Evolutionary conservation across 2,113 vertebrate genomes (phyloP), one percentile per base, ranked within the genome.

Genomic region (Perca flavescens): DNA sequence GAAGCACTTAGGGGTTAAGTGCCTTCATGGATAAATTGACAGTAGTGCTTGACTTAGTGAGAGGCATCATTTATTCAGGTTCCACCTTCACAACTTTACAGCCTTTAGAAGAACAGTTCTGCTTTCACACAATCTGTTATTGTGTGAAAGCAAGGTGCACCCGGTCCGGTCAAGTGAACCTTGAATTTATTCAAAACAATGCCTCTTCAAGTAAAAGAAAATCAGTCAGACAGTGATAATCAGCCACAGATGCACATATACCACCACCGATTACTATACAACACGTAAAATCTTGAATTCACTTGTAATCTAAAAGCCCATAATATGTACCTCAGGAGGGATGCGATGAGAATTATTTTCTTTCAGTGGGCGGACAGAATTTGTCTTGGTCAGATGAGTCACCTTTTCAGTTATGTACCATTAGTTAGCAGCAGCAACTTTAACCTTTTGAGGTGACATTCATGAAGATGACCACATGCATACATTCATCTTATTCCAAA

Each of bases 1-100:
- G 67, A 53, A 34, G 73, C 11, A 13, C n/a, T 58, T 17, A 36
- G 25, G 21, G 67, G 60, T 78, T 43, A 21, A 64, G 56, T 70
- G 36, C 28, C 50, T 66, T 61, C 3, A 6, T 17, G 11, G 9
- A 19, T 43, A 53, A 40, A 22, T 17, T 16, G 63, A 69, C 15
- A 13, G 12, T 1, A 21, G 56, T 49, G 63, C 28, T 31, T 46
- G 13, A 25, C 60, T 47, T 54, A 67, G 10, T 28, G 9, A 69
- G 14, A 47, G 11, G 14, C 21, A 22, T 57, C 25, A 25, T 47
- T 46, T 47, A 80, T 71, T 75, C 40, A 62, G 8, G 19, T 34
- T 56, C 4, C 15, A 49, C 43, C 25, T n/a, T 25, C 9, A 64
- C 49, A 46, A 22, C 22, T 43, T 65, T 5, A 66, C 31, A 65